Evolutionary conservation across 2,888 invertebrate genomes (phyloP), one percentile per base, ranked within the genome.

Genomic region (Eupithecia exiguata): DNA sequence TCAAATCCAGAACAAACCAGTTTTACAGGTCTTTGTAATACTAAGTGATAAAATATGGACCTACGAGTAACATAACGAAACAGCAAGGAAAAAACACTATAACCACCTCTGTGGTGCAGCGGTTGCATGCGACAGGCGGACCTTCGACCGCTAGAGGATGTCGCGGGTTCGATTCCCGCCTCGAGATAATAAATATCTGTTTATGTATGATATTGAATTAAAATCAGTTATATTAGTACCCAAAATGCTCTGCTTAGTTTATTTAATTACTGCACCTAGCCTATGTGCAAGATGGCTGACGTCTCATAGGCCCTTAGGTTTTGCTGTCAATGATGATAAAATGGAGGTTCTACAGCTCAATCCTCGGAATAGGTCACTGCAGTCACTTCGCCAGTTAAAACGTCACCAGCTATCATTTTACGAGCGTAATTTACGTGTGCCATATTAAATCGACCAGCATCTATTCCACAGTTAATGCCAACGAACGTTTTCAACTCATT

Each of bases 401-500:
- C 81, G 76, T 81, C 81, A 87, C 84, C 84, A 88, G 87, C 85
- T 85, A 87, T 88, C 81, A 86, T 86, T 88, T 88, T 85, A 87
- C 85, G 84, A 87, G 81, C 82, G 80, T 89, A 87, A 91, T 91
- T 90, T 89, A 90, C 89, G 86, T 88, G 87, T 89, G 84, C 88
- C 86, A 88, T 89, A 90, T 89, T 89, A 89, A 91, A 92, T 91
- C 91, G 91, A 88, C 84, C 84, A 80, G 84, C 87, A 86, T 86
- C 88, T 91, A 91, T 90, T 89, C 88, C 89, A 89, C 86, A 86
- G 86, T 88, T 88, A 89, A 89, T 89, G 85, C 85, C 85, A 88
- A 83, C 78, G 87, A 89, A 88, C 89, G 87, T 90, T 90, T 89
- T 86, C 87, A 88, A 91, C 86, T 92, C 91, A 92, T 93, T 93